Conservation (phyloP, 2,888 invertebrate genomes). For the Halocaridina rubra region DNA sequence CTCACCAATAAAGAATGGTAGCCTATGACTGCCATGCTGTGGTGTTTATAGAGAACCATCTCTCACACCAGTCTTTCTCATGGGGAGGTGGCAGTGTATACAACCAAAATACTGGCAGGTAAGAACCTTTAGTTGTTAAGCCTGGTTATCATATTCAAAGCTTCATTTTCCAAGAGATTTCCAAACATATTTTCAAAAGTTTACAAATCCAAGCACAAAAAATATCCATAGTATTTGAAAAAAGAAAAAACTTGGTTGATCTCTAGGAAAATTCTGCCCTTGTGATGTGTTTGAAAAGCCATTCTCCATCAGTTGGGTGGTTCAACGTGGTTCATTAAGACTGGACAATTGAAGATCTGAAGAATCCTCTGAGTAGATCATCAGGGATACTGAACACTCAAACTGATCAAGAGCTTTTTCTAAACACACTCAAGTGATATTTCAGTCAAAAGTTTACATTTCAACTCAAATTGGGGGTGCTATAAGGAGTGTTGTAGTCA, state of each 20-base stretch:
- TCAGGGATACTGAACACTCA: not conserved
- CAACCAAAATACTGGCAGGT: conserved; percentile 41
- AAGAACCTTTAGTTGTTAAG: conserved; percentile 36
- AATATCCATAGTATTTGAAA: too few species aligned
- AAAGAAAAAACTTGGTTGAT: not conserved
- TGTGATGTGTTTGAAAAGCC: conserved; percentile 15
- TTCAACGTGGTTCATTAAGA: not conserved
- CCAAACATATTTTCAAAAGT: not conserved
- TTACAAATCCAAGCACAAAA: too few species aligned
- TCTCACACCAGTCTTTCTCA: conserved; percentile 34
- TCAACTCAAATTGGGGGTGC: conserved; percentile 17
- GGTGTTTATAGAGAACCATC: conserved; percentile 25
- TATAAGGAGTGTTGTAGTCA: conserved; percentile 18
- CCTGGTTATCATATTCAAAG: conserved; percentile 31
- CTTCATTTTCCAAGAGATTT: conserved; percentile 15
- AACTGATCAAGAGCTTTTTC: not conserved
- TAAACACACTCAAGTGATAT: not conserved
- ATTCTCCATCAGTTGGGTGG: not conserved
- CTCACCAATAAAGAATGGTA: not conserved
- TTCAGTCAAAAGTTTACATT: not conserved
- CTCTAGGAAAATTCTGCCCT: conserved; percentile 14
- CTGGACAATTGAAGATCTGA: not conserved
- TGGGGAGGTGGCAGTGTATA: conserved; percentile 35
- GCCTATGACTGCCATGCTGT: conserved; percentile 28
- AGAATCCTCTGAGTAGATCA: not conserved